phyloP scores from a whole-genome alignment of 2,113 vertebrate species.

The Leptosomus discolor region DNA sequence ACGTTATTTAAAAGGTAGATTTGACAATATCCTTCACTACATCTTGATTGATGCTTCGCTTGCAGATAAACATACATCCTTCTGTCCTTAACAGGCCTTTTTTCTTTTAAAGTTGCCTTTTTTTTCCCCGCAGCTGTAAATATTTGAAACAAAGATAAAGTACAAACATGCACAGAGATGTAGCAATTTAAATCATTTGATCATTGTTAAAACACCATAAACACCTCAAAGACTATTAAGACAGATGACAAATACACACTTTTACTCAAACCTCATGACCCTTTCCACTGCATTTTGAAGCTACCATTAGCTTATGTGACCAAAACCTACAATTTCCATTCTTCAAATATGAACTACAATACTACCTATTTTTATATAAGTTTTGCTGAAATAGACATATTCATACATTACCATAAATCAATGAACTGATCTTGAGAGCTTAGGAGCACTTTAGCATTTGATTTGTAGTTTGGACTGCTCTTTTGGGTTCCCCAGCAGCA shows the following conservation, averaged over 20 bases:
- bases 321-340: not conserved
- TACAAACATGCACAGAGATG: not conserved
- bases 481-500: not conserved
- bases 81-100: not conserved
- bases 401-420: constrained; percentile 42
- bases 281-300: not conserved
- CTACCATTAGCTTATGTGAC: not conserved
- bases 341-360: not conserved
- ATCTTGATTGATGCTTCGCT: not conserved
- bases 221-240: not conserved
- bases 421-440: not conserved
- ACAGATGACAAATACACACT: not conserved
- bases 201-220: not conserved
- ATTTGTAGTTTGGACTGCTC: not conserved
- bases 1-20: not conserved
- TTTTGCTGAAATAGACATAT: not conserved
- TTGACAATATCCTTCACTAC: not conserved
- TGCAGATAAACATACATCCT: not conserved
- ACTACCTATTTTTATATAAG: not conserved
- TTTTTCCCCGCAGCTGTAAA: not conserved
- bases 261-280: not conserved
- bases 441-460: not conserved
- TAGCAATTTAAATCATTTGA: not conserved
- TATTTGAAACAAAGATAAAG: not conserved
- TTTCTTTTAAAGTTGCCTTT: not conserved